Conservation (phyloP, 1,140 invertebrate species). For the Drosophila nigromelanica region DNA sequence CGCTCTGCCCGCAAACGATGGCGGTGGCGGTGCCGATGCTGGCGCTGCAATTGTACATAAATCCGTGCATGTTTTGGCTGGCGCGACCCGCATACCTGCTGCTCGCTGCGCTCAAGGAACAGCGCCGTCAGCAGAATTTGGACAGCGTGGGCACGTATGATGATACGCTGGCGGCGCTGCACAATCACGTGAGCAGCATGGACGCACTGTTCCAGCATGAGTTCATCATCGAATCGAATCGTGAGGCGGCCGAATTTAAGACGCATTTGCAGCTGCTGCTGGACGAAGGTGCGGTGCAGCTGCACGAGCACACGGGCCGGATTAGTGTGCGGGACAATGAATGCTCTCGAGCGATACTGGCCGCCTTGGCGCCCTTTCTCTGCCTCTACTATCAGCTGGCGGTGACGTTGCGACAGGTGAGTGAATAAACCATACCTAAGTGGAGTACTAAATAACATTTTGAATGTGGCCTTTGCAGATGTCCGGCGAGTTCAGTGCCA, state of each 20-base stretch:
- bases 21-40: constrained; percentile 87
- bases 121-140: constrained; percentile 38
- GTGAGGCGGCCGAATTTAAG: constrained; percentile 76
- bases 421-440: not conserved
- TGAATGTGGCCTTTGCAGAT: constrained; percentile 59
- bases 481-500: constrained; percentile 83
- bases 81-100: constrained; percentile 86
- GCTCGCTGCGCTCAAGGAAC: constrained; percentile 75
- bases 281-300: constrained; percentile 50
- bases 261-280: constrained; percentile 61
- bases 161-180: constrained; percentile 48
- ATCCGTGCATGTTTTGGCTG: constrained; percentile 89
- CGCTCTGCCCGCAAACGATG: constrained; percentile 87
- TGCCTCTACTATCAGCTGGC: constrained; percentile 77
- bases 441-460: not conserved
- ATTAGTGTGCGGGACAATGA: constrained; percentile 70
- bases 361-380: constrained; percentile 72
- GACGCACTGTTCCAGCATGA: constrained; percentile 79
- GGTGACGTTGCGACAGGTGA: constrained; percentile 68
- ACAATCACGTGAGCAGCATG: constrained; percentile 60
- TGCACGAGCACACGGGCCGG: constrained; percentile 37
- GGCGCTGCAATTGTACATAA: constrained; percentile 89
- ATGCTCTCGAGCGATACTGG: constrained; percentile 63
- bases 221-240: constrained; percentile 80
- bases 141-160: constrained; percentile 36